Base-by-base conservation (phyloP, 1,140 invertebrate species). In the Arctopsyche grandis region DNA sequence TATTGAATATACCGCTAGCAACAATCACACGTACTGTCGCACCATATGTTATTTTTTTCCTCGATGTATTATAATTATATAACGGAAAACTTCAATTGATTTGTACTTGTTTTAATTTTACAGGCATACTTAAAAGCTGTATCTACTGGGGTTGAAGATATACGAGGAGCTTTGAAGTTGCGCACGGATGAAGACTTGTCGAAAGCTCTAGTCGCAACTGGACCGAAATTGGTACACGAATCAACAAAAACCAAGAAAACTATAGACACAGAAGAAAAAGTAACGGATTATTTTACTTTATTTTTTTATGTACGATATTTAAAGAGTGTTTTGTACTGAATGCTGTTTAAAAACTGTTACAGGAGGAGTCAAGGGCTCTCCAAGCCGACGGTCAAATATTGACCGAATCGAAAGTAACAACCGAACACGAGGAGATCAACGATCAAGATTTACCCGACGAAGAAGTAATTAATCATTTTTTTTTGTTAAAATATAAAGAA, bases 221-320 rank as follows among this genome's bases (percentile, higher is more conserved):
- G 93, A 52, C 93, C 93, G 0, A 88, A 91, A 78, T 85, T 96
- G 69, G 88, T 96, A n/a, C 92, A 93, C 83, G 94, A 95, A 83
- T 92, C 93, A 3, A 91, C 90, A 80, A 93, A 92, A 80, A 93
- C 92, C 77, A 92, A 92, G 80, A 94, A 94, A 85, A 93, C 93
- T 38, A 91, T 94, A 83, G 95, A 96, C 86, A 95, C 95, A 69
- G 95, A 96, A 89, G 94, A 96, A 81, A 94, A 92, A 48, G 89
- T 88, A 76, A 44, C 0, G 4, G 10, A 78, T 74, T 78, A 73
- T 52, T 38, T 38, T 16, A 46, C 12, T 7, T 5, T 52, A 52
- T 52, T 77, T n/a, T 71, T 38, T 38, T 71, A n/a, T 46, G 26
- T 24, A 38, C 3, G 26, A 38, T n/a, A 71, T 19, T 52, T 52